Base-by-base conservation (phyloP, 2,797 vertebrate species). In the Alectoris magna region DNA sequence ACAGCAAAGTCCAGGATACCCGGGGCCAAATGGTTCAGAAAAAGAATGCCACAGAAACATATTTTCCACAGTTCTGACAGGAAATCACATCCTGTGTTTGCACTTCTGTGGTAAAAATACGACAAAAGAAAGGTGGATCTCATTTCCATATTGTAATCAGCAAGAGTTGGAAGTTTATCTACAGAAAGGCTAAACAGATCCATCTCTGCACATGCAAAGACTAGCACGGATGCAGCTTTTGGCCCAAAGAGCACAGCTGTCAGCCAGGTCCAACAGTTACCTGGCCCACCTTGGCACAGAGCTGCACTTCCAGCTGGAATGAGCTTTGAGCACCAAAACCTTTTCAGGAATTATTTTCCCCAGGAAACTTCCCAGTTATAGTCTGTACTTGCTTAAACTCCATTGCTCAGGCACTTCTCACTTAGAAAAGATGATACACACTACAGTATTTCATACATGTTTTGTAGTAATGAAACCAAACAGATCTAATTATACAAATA, bases 281-380 rank as follows among this genome's bases (percentile, higher is more conserved):
- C 29, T 64, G 34, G 67, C 56, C 64, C 43, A 63, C 59, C 21
- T 84, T 49, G 56, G 80, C 53, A 62, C 23, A 80, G 11, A 51
- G 59, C 41, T 4, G 4, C 43, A 53, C 34, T 16, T 90, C 84
- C 58, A 69, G 66, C 74, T 63, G 77, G 56, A 69, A 23, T 27
- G 22, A 71, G 97, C 96, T 98, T 98, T 98, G 97, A 97, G 98
- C 96, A 97, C 98, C 97, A 97, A 97, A 97, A 98, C 97, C 96
- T 97, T 94, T 92, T 97, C 97, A 98, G 97, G 93, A 96, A 97
- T 95, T 97, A 96, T 93, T 96, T 84, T 41, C 38, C 46, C 34
- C 43, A 14, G n/a, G 41, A 58, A 84, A 62, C 26, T 43, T 71
- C 43, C 38, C 49, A 44, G 62, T 46, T 68, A n/a, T 18, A 83